Percentiles rank a stretch among this genome's conserved stretches.
These are phyloP conservation scores for Brassicogethes aeneus DNA, from an alignment of 2,888 invertebrate genomes.

Conservation along the genomic window DNA sequence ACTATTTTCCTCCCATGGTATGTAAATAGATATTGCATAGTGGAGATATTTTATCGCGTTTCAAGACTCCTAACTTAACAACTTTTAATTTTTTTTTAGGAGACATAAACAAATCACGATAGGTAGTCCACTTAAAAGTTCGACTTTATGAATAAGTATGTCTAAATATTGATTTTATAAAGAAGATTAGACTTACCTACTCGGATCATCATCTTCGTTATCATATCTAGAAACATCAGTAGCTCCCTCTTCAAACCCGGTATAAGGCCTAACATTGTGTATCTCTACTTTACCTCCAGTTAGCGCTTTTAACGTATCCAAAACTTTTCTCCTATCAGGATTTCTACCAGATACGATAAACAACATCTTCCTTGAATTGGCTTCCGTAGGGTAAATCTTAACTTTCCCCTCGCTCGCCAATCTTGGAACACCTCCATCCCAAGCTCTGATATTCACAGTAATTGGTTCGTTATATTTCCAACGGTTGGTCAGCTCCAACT, in stretches of 20 bases:
- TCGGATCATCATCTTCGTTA: neutral
- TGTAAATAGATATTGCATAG: too few species aligned
- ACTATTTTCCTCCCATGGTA: too few species aligned
- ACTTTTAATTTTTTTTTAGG: too few species aligned
- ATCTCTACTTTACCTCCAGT: conserved; percentile 75
- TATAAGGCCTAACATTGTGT: conserved; percentile 63
- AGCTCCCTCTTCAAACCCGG: conserved; percentile 46
- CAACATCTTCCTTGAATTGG: conserved; percentile 64
- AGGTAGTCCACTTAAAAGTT: too few species aligned
- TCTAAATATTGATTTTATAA: too few species aligned
- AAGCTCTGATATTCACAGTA: conserved; percentile 66
- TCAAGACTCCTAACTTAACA: too few species aligned
- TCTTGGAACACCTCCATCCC: conserved; percentile 77
- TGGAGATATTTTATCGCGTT: too few species aligned
- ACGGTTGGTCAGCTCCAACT: conserved; percentile 53
- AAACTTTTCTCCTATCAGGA: conserved; percentile 63
- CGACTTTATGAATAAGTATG: too few species aligned
- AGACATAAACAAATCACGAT: too few species aligned
- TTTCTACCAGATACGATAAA: conserved; percentile 75
- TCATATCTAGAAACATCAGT: conserved; percentile 42
- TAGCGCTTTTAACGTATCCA: conserved; percentile 64
- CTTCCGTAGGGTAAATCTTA: conserved; percentile 69
- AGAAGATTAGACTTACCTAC: too few species aligned
- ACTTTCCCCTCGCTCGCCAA: conserved; percentile 63
- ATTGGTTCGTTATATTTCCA: conserved; percentile 41